These are phyloP conservation scores for Odobenus rosmarus DNA, from an alignment of 2,113 vertebrate species.

Conservation along the genomic window DNA sequence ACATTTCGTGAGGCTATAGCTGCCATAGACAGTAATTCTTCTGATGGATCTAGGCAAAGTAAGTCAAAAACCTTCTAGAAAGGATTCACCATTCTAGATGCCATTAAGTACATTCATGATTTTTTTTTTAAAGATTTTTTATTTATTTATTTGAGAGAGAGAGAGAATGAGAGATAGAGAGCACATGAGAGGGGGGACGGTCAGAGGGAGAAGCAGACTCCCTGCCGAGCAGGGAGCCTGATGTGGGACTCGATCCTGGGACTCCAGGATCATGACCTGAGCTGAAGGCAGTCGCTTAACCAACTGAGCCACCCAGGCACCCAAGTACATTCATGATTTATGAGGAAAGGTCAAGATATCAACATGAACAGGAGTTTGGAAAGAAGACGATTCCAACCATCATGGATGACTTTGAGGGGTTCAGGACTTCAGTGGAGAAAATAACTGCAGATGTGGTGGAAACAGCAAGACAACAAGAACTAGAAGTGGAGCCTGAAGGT, in stretches of 20 bases:
- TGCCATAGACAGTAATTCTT: not conserved
- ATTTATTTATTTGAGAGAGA: no score
- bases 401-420: not conserved
- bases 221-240: no score
- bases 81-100: not conserved
- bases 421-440: not conserved
- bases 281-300: no score
- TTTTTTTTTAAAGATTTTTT: no score
- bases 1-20: not conserved
- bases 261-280: no score
- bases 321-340: not conserved
- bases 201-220: no score
- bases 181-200: no score
- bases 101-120: not conserved
- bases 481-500: not conserved
- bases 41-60: not conserved
- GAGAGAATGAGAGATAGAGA: no score
- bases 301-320: no score
- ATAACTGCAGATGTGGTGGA: not conserved
- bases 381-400: not conserved
- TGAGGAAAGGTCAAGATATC: not conserved
- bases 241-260: no score
- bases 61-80: not conserved
- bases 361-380: not conserved
- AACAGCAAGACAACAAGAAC: not conserved